Evolutionary conservation across 2,797 vertebrate genomes (phyloP), one percentile per base, ranked within the genome.

Genomic region (Fringilla coelebs): DNA sequence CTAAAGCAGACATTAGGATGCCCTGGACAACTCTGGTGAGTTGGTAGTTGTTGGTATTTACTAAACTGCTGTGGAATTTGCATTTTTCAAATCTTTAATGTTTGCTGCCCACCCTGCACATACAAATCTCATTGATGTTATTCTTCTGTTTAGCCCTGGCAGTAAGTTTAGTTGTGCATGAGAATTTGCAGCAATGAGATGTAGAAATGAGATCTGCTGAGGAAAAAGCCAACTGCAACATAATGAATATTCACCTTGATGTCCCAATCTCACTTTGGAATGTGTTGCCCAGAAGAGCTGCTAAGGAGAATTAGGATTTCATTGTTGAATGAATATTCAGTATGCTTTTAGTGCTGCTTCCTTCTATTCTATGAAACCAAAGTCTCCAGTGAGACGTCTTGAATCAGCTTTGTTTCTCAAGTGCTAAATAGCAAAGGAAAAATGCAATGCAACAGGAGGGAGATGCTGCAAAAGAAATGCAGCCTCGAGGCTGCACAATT

Each of bases 301-400:
- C 82, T 89, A 82, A 83, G 68, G 61, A 91, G 95, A 85, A 80
- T 85, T 71, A 85, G 70, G 58, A 68, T 91, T 96, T 92, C 85
- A 67, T 83, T 92, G 38, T 36, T 88, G 73, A 83, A 92, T 89
- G 89, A 92, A 94, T 96, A 93, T 95, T 96, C 81, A 83, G 28
- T 57, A 52, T 48, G 68, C 52, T 92, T 95, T 93, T 90, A 90
- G 51, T 68, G 41, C 65, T 17, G 41, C 61, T 89, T 76, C 74
- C 60, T 82, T 75, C 63, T 76, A 18, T 61, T 88, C 73, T 45
- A 71, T 49, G 41, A 89, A 70, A 76, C 72, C 38, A 62, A 81
- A 62, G 67, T 41, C 71, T 92, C 81, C 45, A 29, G 26, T 52
- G 81, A 77, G 74, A 80, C 29, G 41, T 57, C 57, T 77, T 81